Evolutionary conservation across 2,888 invertebrate species (phyloP).

Genomic region (Xestia c-nigrum): DNA sequence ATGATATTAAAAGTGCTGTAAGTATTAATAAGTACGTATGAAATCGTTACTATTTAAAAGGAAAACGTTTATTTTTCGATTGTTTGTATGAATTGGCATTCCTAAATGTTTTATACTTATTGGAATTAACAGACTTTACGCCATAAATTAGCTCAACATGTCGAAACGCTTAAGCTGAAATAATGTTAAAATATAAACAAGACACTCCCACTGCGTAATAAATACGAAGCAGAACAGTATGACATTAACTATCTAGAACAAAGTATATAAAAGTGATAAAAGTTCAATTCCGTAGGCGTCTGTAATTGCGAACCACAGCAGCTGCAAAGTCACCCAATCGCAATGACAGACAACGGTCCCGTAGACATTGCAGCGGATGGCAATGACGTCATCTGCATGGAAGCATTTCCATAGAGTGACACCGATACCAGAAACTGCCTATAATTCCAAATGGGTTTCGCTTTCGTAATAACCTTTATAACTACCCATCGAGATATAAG

Average conservation of each 20-base stretch:
- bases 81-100: background rate
- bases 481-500: too few species aligned
- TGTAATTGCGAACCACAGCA: background rate
- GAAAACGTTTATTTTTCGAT: background rate
- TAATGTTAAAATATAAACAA: conserved; percentile 26
- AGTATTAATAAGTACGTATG: background rate
- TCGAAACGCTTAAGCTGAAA: background rate
- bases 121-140: background rate
- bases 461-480: background rate
- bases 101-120: background rate
- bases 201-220: conserved; percentile 8
- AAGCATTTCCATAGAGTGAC: background rate
- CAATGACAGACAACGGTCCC: background rate
- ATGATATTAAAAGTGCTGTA: too few species aligned
- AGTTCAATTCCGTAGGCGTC: background rate
- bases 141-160: conserved; percentile 19
- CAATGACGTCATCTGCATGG: background rate
- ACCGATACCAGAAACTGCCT: background rate
- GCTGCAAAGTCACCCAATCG: background rate
- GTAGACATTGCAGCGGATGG: background rate
- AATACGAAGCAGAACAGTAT: conserved; percentile 27
- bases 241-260: conserved; percentile 22
- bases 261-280: background rate
- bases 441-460: background rate
- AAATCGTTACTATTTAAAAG: background rate